phyloP scores from a whole-genome alignment of 53 echinoderm and acorn worm species.

The Mesocentrotus franciscanus region DNA sequence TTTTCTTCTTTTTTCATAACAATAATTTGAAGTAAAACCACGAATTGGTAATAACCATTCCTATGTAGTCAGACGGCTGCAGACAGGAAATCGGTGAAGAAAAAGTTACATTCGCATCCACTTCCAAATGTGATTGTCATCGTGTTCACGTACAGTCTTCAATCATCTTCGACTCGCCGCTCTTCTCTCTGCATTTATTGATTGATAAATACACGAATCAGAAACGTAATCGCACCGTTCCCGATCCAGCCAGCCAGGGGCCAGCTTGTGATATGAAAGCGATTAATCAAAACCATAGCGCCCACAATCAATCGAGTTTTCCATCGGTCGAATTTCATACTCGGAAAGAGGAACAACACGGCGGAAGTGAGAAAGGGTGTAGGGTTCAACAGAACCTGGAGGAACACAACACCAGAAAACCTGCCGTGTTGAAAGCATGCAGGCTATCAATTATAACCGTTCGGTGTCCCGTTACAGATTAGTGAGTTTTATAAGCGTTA shows the following conservation, averaged over 20 bases:
- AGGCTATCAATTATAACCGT: constrained; percentile 45
- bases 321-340: constrained; percentile 35
- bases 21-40: not conserved
- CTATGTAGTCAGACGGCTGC: not conserved
- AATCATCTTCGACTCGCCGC: not conserved
- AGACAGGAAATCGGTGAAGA: not conserved
- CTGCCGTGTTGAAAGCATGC: constrained; percentile 36
- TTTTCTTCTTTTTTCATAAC: too few species aligned
- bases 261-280: constrained; percentile 40
- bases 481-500: constrained; percentile 24
- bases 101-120: not conserved
- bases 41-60: not conserved
- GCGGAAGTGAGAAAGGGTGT: constrained; percentile 26
- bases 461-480: constrained; percentile 48
- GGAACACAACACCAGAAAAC: constrained; percentile 35
- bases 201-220: constrained; percentile 8
- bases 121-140: not conserved
- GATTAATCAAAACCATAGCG: constrained; percentile 48
- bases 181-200: not conserved
- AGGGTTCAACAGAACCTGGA: constrained; percentile 1
- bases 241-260: not conserved
- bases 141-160: constrained; percentile 4
- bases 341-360: constrained; percentile 40
- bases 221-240: not conserved
- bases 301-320: not conserved